Conservation (phyloP, 2,888 invertebrate species). For the Himalopsyche kuldschensis region DNA sequence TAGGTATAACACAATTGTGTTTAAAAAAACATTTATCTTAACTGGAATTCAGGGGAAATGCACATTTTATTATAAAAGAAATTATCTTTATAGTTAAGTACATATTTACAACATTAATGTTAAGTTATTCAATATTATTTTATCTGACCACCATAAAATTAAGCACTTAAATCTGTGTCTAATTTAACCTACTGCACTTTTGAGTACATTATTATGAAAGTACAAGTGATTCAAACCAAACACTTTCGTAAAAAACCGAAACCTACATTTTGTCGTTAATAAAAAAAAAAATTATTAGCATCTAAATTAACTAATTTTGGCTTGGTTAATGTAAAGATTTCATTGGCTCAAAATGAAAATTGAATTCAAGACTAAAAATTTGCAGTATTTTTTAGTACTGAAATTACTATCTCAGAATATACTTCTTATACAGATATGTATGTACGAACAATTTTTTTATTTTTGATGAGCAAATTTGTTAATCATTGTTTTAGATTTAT, state of each 20-base stretch:
- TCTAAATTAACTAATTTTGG: too few species aligned
- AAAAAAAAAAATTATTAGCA: too few species aligned
- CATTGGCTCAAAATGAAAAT: neutral
- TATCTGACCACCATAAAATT: neutral
- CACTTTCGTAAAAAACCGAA: too few species aligned
- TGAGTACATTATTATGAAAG: neutral
- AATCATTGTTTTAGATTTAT: too few species aligned
- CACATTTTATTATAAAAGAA: neutral
- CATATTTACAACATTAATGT: neutral
- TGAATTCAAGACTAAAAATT: too few species aligned
- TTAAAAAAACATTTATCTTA: neutral
- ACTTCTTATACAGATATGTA: too few species aligned
- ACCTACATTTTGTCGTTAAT: too few species aligned
- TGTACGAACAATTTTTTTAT: too few species aligned
- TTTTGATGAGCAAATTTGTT: too few species aligned
- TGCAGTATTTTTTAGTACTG: too few species aligned
- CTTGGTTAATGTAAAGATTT: neutral
- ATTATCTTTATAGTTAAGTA: neutral
- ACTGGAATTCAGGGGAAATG: neutral
- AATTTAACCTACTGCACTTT: neutral
- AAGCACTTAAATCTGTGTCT: neutral
- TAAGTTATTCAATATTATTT: neutral
- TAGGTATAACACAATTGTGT: neutral
- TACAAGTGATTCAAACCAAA: too few species aligned
- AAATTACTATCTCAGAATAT: too few species aligned